Evolutionary conservation across 1,140 invertebrate species (phyloP).

Genomic region (Macrocentrus cingulum): DNA sequence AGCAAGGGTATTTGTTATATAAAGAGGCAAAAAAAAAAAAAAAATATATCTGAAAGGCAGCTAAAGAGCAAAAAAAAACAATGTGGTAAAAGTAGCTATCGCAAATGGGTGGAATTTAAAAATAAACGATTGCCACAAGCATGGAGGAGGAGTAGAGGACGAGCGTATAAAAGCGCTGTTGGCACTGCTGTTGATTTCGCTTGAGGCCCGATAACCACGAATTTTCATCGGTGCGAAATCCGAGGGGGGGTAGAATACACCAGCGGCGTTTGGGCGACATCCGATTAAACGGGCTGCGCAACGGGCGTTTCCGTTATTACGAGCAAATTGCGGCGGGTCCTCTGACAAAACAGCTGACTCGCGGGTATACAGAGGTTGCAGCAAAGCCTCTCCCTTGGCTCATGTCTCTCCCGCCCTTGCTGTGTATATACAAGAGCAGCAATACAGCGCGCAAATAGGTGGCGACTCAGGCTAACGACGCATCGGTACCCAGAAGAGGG

Average conservation of each 20-base stretch:
- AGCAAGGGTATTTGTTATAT: too few relatives aligned
- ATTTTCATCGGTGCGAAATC: slow-evolving; percentile 28
- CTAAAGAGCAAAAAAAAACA: not conserved
- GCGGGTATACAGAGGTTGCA: slow-evolving; percentile 11
- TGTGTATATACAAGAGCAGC: too few relatives aligned
- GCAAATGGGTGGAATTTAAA: slow-evolving; percentile 23
- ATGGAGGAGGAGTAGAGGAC: not conserved
- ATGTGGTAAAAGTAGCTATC: slow-evolving; percentile 21
- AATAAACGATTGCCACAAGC: slow-evolving; percentile 24
- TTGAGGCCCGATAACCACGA: slow-evolving; percentile 24
- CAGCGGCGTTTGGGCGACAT: slow-evolving; percentile 32
- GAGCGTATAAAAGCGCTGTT: slow-evolving; percentile 26
- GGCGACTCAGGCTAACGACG: slow-evolving; percentile 17
- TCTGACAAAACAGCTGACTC: slow-evolving; percentile 43
- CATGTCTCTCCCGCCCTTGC: too few relatives aligned
- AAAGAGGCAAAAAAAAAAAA: slow-evolving; percentile 19
- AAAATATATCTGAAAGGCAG: not conserved
- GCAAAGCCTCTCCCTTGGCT: not conserved
- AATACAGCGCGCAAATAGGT: slow-evolving; percentile 10
- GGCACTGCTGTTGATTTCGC: slow-evolving; percentile 27
- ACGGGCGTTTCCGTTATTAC: slow-evolving; percentile 42
- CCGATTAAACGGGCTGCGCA: slow-evolving; percentile 40
- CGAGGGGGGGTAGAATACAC: slow-evolving; percentile 3
- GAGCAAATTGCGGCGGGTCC: slow-evolving; percentile 38
- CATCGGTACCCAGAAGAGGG: not conserved